A percentile compares a stretch with the other conserved stretches of the same genome.
Evolutionary conservation across 1,140 invertebrate species (phyloP).

Genomic region (Temnothorax curvispinosus): DNA sequence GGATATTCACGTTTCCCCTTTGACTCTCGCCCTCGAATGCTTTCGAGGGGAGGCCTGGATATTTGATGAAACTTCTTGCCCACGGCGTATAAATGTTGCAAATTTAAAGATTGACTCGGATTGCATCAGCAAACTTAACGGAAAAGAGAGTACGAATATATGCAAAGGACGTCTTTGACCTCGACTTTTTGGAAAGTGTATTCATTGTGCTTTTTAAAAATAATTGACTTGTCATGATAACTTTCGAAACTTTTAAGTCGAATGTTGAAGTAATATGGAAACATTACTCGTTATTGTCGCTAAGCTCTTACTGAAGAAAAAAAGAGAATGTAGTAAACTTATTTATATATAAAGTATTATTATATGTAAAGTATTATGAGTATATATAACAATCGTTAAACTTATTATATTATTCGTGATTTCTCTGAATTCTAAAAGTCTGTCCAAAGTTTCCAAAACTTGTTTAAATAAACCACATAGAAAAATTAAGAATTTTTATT

Average conservation of each 20-base stretch:
- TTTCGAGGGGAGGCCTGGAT: slow-evolving; percentile 28
- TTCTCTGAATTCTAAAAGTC: background rate
- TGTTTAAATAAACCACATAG: background rate
- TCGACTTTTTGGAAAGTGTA: background rate
- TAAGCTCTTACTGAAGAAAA: background rate
- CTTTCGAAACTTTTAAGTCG: background rate
- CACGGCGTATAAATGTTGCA: slow-evolving; percentile 36
- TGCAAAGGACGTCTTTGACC: background rate
- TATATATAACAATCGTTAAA: background rate
- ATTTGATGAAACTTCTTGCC: slow-evolving; percentile 37
- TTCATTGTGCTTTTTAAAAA: background rate
- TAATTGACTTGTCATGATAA: background rate
- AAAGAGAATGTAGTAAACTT: background rate
- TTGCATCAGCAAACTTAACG: slow-evolving; percentile 31
- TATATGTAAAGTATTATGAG: background rate
- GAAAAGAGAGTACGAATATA: background rate
- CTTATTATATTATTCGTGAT: background rate
- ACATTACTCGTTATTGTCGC: background rate
- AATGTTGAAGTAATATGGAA: background rate
- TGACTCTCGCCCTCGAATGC: slow-evolving; percentile 1
- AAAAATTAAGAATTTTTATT: background rate
- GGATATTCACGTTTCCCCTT: slow-evolving; percentile 36
- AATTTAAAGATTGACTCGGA: slow-evolving; percentile 53
- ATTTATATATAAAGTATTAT: background rate
- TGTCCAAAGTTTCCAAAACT: background rate